phyloP scores from a whole-genome alignment of 2,888 invertebrate genomes.

The Apamea crenata region DNA sequence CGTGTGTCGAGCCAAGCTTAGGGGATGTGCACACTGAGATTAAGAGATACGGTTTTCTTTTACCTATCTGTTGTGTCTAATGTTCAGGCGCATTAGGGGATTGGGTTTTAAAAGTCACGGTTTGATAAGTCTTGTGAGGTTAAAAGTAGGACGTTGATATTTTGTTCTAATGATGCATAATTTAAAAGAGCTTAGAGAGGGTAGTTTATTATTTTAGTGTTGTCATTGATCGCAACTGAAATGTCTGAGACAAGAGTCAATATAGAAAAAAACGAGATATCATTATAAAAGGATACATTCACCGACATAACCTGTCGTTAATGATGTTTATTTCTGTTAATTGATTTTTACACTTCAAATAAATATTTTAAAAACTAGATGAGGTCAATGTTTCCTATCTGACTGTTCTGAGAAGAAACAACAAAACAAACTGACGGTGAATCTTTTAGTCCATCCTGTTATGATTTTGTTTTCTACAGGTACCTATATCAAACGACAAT shows the following conservation, averaged over 20 bases:
- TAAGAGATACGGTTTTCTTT: constrained; percentile 28
- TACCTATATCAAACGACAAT: neutral
- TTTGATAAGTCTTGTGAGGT: neutral
- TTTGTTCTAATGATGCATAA: neutral
- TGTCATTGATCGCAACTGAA: neutral
- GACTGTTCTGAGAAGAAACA: neutral
- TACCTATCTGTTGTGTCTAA: constrained; percentile 28
- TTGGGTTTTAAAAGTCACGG: constrained; percentile 16
- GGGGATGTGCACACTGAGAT: constrained; percentile 47
- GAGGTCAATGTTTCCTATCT: neutral
- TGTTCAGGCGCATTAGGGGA: constrained; percentile 23
- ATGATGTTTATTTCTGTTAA: neutral
- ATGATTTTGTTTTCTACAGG: neutral
- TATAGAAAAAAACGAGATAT: neutral
- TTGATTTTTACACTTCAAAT: neutral
- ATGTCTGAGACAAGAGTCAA: neutral
- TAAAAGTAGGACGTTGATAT: neutral
- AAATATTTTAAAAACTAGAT: neutral
- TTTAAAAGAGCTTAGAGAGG: neutral
- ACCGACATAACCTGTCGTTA: neutral
- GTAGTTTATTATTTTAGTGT: neutral
- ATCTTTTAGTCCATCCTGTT: neutral
- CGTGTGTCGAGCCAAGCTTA: constrained; percentile 46
- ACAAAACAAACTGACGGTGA: neutral
- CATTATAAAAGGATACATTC: neutral